Percentiles rank a stretch among this genome's conserved stretches.
Evolutionary conservation across 2,888 invertebrate species (phyloP).

Genomic region (Idaea biselata): DNA sequence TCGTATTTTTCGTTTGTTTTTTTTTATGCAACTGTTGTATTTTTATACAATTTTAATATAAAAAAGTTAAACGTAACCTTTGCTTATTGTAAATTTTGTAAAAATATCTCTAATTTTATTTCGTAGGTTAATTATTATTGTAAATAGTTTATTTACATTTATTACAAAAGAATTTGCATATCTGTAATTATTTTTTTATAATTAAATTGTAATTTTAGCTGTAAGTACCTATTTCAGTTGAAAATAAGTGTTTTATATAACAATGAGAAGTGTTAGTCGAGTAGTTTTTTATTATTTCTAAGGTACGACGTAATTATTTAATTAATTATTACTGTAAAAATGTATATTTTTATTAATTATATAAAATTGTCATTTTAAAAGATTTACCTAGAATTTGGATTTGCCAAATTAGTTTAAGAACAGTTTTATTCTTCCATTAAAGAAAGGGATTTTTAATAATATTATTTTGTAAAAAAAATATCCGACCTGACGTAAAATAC

Average conservation of each 20-base stretch:
- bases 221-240: constrained; percentile 48
- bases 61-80: constrained; percentile 30
- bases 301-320: constrained; percentile 47
- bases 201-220: constrained; percentile 20
- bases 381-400: constrained; percentile 69
- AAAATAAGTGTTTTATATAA: constrained; percentile 68
- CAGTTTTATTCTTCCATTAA: constrained; percentile 76
- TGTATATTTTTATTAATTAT: constrained; percentile 69
- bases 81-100: constrained; percentile 67
- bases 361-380: constrained; percentile 65
- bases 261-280: constrained; percentile 51
- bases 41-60: constrained; percentile 30
- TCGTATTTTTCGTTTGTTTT: constrained; percentile 19
- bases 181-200: constrained; percentile 49
- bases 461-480: constrained; percentile 77
- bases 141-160: constrained; percentile 67
- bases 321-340: constrained; percentile 73
- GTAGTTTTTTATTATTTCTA: constrained; percentile 48
- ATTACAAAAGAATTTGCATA: constrained; percentile 59
- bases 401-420: constrained; percentile 77
- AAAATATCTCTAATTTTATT: constrained; percentile 53
- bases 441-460: constrained; percentile 59
- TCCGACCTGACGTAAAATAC: constrained; percentile 68
- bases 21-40: constrained; percentile 28
- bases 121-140: constrained; percentile 50